A percentile compares a stretch with the other conserved stretches of the same genome.
phyloP scores from a whole-genome alignment of 1,140 invertebrate genomes.

The Parasteatoda tepidariorum region DNA sequence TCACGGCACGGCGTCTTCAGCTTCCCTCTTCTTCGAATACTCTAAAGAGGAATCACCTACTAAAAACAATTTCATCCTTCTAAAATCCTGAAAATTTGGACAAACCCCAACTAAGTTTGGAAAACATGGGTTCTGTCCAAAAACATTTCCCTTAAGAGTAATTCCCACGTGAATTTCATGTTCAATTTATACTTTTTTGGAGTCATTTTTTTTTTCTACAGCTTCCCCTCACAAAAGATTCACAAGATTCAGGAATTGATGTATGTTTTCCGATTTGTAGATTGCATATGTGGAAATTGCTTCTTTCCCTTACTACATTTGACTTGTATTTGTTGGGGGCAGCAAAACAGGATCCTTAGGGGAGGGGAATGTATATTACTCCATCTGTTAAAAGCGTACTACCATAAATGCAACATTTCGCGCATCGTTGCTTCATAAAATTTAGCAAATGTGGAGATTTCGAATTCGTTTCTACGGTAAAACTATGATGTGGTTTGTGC shows the following conservation, averaged over 20 bases:
- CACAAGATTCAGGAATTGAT: not conserved
- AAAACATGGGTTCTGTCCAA: constrained; percentile 41
- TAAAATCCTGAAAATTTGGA: constrained; percentile 38
- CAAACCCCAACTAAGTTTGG: constrained; percentile 46
- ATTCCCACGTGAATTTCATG: constrained; percentile 12
- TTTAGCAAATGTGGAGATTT: too few species aligned
- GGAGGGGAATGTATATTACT: constrained; percentile 31
- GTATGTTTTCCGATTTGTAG: constrained; percentile 26
- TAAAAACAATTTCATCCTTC: constrained; percentile 56
- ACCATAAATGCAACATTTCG: not conserved
- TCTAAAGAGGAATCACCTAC: constrained; percentile 44
- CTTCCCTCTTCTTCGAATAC: too few species aligned
- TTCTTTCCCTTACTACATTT: not conserved
- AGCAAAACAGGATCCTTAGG: not conserved
- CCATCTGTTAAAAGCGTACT: constrained; percentile 18
- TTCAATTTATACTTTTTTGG: not conserved
- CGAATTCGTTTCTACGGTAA: too few species aligned
- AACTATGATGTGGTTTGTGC: too few species aligned
- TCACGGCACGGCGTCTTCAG: not conserved
- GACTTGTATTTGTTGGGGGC: constrained; percentile 9
- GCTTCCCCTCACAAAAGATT: not conserved
- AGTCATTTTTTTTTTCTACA: not conserved
- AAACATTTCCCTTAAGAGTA: constrained; percentile 46
- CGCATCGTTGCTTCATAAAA: constrained; percentile 17
- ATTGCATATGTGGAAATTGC: constrained; percentile 24